Percentiles rank a stretch among this genome's conserved stretches.
These are phyloP conservation scores for Deroptyus accipitrinus DNA, from an alignment of 2,113 vertebrate species.

Conservation along the genomic window DNA sequence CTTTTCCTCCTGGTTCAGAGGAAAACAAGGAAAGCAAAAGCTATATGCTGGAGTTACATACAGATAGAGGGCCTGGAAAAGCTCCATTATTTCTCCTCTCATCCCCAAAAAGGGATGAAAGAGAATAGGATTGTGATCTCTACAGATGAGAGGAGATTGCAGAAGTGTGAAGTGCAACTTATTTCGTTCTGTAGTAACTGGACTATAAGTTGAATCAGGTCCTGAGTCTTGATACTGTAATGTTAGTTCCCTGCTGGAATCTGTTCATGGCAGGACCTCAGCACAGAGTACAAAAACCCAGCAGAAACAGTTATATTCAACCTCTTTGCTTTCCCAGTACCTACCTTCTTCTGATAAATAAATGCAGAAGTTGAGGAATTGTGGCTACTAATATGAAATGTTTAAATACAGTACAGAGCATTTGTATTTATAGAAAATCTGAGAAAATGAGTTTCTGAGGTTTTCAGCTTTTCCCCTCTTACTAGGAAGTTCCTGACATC, in stretches of 20 bases:
- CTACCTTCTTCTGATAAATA: conserved; percentile 27
- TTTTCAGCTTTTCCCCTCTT: conserved; percentile 7
- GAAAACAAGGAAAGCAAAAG: conserved; percentile 45
- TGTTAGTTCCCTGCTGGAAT: conserved; percentile 58
- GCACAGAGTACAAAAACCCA: conserved; percentile 19
- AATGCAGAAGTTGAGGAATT: neutral
- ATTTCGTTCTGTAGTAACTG: conserved; percentile 41
- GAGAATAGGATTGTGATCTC: conserved; percentile 26
- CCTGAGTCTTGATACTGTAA: conserved; percentile 33
- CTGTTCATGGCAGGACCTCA: conserved; percentile 41
- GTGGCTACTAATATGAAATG: neutral
- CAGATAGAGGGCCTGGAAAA: neutral
- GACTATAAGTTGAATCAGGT: conserved; percentile 52
- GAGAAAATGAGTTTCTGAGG: neutral
- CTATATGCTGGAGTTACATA: neutral
- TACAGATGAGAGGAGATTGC: conserved; percentile 21
- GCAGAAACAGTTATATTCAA: neutral
- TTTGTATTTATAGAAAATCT: conserved; percentile 28
- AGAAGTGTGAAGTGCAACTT: conserved; percentile 36
- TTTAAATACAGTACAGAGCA: neutral
- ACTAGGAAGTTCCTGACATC: neutral
- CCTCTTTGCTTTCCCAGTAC: neutral
- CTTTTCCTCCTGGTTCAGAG: conserved; percentile 57
- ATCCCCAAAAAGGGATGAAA: conserved; percentile 28
- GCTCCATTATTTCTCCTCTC: neutral